Conservation (phyloP, 53 echinoderm and acorn worm genomes). For the Hippasteria phrygiana region DNA sequence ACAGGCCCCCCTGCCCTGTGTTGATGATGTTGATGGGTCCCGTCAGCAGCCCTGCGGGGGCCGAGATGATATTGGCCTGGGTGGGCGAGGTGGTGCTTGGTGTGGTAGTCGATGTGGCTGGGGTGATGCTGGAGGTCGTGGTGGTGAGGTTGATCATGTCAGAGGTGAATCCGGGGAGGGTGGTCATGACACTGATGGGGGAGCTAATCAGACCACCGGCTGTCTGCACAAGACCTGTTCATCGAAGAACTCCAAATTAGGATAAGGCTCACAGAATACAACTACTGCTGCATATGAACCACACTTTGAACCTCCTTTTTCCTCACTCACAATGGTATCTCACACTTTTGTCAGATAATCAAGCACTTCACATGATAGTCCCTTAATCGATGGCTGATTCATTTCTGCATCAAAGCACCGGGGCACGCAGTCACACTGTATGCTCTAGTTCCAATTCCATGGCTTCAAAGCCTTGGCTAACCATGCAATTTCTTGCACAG, state of each 20-base stretch:
- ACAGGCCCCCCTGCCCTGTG: conserved; percentile 59
- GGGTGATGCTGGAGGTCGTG: conserved; percentile 14
- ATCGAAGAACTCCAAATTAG: too few species aligned
- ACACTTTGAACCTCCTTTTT: too few species aligned
- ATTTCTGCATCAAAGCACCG: too few species aligned
- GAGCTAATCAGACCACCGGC: conserved; percentile 37
- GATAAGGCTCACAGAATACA: too few species aligned
- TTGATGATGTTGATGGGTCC: conserved; percentile 90
- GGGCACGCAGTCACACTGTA: too few species aligned
- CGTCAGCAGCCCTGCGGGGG: conserved; percentile 70
- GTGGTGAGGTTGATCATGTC: conserved; percentile 54
- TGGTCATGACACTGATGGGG: conserved; percentile 68
- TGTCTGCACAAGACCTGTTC: conserved; percentile 58
- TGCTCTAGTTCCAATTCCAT: too few species aligned
- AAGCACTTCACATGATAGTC: too few species aligned
- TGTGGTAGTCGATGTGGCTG: conserved; percentile 14
- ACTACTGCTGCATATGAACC: background rate
- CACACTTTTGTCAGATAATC: too few species aligned
- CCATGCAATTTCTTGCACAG: too few species aligned
- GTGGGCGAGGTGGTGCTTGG: conserved; percentile 41
- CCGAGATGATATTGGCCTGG: conserved; percentile 71
- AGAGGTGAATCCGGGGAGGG: conserved; percentile 44
- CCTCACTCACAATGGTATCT: too few species aligned
- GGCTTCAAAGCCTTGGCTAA: too few species aligned
- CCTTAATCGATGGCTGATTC: too few species aligned